phyloP scores from a whole-genome alignment of 1,140 invertebrate genomes.

The Drosophila mauritiana region DNA sequence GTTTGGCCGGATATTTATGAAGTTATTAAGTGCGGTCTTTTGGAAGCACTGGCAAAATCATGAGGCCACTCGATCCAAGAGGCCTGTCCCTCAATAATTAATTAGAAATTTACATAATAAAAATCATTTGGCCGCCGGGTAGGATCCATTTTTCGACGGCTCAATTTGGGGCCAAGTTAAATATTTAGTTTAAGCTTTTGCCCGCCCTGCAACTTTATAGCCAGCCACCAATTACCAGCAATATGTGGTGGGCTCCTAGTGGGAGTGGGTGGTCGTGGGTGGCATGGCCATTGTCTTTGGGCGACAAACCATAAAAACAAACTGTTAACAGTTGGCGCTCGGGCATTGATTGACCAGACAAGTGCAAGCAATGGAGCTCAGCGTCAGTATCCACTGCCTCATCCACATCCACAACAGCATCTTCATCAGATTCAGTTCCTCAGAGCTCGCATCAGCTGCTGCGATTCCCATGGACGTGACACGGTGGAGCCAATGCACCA shows the following conservation, averaged over 20 bases:
- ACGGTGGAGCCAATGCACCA: conserved; percentile 24
- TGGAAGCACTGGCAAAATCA: conserved; percentile 31
- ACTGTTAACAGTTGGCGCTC: conserved; percentile 73
- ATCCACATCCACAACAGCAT: conserved; percentile 4
- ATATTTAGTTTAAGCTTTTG: conserved; percentile 65
- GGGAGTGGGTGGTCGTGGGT: neutral
- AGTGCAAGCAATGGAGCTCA: conserved; percentile 73
- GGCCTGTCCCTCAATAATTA: conserved; percentile 54
- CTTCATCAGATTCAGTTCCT: conserved; percentile 27
- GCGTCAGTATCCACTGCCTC: conserved; percentile 12
- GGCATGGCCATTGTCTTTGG: conserved; percentile 65
- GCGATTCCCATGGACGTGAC: conserved; percentile 63
- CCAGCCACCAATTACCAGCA: conserved; percentile 67
- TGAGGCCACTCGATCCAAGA: conserved; percentile 29
- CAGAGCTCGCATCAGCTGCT: conserved; percentile 65
- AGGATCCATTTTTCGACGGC: conserved; percentile 25
- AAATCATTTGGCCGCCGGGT: conserved; percentile 26
- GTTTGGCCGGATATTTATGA: conserved; percentile 46
- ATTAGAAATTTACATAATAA: conserved; percentile 65
- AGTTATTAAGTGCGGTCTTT: conserved; percentile 67
- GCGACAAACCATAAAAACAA: conserved; percentile 77
- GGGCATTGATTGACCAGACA: conserved; percentile 79
- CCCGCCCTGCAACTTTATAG: conserved; percentile 64
- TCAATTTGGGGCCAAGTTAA: conserved; percentile 63
- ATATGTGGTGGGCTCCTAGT: conserved; percentile 21